These are phyloP conservation scores for Eudyptes chrysolophus DNA, from an alignment of 2,113 vertebrate species.

Conservation along the genomic window DNA sequence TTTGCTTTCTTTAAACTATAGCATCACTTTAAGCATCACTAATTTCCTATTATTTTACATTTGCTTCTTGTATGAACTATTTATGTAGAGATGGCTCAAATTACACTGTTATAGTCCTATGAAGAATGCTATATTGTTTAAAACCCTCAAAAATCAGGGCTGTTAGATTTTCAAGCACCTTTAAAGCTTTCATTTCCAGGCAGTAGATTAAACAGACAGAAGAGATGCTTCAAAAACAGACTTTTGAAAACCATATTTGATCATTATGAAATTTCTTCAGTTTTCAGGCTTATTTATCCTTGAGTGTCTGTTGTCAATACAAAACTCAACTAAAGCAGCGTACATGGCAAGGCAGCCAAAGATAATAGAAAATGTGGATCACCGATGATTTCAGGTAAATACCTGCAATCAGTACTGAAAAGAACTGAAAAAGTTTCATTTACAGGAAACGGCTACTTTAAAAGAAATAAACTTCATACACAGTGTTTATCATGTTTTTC, in stretches of 20 bases:
- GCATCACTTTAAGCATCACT: neutral
- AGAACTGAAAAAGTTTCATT: neutral
- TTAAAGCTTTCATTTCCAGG: neutral
- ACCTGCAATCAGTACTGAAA: neutral
- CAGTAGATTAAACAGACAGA: neutral
- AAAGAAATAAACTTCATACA: neutral
- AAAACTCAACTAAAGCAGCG: neutral
- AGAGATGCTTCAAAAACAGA: neutral
- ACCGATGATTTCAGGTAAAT: neutral
- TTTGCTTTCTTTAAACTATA: neutral
- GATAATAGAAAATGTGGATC: neutral
- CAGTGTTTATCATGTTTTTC: neutral
- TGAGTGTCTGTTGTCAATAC: neutral
- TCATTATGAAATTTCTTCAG: neutral
- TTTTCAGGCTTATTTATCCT: neutral
- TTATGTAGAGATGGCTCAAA: neutral
- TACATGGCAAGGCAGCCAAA: neutral
- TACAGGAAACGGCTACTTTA: neutral
- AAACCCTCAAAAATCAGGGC: neutral
- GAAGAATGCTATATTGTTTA: neutral
- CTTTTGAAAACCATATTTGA: neutral
- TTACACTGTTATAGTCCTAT: neutral
- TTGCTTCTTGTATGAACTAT: neutral
- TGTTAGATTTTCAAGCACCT: neutral
- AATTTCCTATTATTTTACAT: neutral